These are phyloP conservation scores for Anorthoa munda DNA, from an alignment of 2,888 invertebrate species.

Conservation along the genomic window DNA sequence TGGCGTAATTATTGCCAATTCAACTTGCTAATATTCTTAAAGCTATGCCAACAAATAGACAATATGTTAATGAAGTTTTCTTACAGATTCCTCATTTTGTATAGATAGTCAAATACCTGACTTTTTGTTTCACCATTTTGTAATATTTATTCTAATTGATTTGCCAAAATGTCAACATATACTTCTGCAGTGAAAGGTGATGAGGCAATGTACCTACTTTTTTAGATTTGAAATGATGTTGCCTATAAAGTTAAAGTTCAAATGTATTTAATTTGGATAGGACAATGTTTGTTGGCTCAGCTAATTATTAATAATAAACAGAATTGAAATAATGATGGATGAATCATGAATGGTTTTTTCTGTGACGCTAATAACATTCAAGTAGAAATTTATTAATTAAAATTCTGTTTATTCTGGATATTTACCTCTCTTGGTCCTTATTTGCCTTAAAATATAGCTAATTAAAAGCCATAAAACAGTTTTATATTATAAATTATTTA, in stretches of 20 bases:
- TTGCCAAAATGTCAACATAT: constrained; percentile 11
- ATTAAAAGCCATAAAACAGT: background rate
- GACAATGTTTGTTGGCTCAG: too few species aligned
- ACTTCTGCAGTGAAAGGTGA: constrained; percentile 19
- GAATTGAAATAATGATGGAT: background rate
- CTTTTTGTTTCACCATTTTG: background rate
- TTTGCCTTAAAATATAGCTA: constrained; percentile 5
- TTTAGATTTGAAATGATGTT: background rate
- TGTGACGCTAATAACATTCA: background rate
- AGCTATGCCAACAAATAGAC: background rate
- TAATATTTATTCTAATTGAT: constrained; percentile 17
- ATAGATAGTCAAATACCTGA: background rate
- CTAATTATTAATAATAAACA: background rate
- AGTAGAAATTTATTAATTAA: background rate
- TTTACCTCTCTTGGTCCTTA: background rate
- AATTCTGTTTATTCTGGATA: constrained; percentile 13
- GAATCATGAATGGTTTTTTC: constrained; percentile 3
- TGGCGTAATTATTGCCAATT: background rate
- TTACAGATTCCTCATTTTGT: background rate
- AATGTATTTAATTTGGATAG: too few species aligned
- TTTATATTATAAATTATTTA: too few species aligned
- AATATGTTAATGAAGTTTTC: background rate
- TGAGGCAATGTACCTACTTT: constrained; percentile 7
- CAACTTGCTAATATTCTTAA: background rate
- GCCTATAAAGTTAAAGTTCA: background rate